Conservation (phyloP, 1,140 invertebrate species). For the Heliconius hewitsoni region DNA sequence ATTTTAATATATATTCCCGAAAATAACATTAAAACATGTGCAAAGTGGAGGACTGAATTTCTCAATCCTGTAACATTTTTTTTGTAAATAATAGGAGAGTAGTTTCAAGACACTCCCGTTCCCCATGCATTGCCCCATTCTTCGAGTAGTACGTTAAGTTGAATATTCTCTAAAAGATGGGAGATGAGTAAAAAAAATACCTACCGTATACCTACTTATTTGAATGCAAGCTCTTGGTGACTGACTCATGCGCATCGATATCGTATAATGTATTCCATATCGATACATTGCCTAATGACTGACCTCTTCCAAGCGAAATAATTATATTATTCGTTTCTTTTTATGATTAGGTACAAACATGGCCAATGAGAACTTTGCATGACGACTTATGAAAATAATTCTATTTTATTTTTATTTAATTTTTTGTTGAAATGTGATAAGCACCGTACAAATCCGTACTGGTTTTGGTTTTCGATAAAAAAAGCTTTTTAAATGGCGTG, state of each 20-base stretch:
- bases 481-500: background rate
- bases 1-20: background rate
- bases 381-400: slow-evolving; percentile 21
- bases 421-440: background rate
- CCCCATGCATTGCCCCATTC: no score
- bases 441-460: background rate
- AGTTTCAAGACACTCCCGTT: no score
- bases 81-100: no score
- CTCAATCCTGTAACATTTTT: no score
- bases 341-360: background rate
- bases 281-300: slow-evolving; percentile 51
- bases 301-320: slow-evolving; percentile 39
- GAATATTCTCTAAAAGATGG: no score
- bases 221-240: background rate
- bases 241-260: background rate
- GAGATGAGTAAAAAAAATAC: no score
- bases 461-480: slow-evolving; percentile 1
- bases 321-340: slow-evolving; percentile 40
- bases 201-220: no score
- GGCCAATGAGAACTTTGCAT: slow-evolving; percentile 44
- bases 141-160: no score
- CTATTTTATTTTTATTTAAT: background rate
- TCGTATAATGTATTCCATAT: background rate
- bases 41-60: no score
- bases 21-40: background rate